These are phyloP conservation scores for Fundulus diaphanus DNA, from an alignment of 2,797 vertebrate genomes.

Conservation along the genomic window DNA sequence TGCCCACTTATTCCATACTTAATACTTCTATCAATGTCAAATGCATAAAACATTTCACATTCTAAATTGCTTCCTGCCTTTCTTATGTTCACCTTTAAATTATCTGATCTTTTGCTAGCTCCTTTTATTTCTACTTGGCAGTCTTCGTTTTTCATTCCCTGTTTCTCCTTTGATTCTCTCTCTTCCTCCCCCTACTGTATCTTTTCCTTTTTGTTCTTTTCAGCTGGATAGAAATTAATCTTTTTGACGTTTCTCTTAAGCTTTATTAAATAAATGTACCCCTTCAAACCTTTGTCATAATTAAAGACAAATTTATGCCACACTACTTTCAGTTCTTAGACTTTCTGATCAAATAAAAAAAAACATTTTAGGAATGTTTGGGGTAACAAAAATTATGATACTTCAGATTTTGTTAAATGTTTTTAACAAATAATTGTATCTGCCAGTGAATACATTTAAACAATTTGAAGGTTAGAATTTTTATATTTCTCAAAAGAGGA, in stretches of 20 bases:
- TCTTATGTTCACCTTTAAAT: slow-evolving; percentile 15
- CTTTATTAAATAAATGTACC: no score
- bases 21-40: slow-evolving; percentile 29
- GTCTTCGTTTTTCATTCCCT: slow-evolving; percentile 13
- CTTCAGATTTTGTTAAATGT: neutral
- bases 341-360: neutral
- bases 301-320: neutral
- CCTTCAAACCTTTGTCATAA: no score
- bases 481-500: neutral
- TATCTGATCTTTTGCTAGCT: slow-evolving; percentile 20
- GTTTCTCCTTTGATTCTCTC: neutral
- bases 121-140: slow-evolving; percentile 14
- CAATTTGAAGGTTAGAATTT: neutral
- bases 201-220: neutral
- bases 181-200: neutral
- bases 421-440: neutral
- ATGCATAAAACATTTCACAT: slow-evolving; percentile 36
- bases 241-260: neutral
- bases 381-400: no score
- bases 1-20: slow-evolving; percentile 9
- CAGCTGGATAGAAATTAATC: neutral
- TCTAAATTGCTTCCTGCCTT: slow-evolving; percentile 15
- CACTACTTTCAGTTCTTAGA: neutral
- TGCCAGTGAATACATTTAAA: neutral
- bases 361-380: neutral